phyloP scores from a whole-genome alignment of 2,797 vertebrate species.

The Acrocephalus scirpaceus region DNA sequence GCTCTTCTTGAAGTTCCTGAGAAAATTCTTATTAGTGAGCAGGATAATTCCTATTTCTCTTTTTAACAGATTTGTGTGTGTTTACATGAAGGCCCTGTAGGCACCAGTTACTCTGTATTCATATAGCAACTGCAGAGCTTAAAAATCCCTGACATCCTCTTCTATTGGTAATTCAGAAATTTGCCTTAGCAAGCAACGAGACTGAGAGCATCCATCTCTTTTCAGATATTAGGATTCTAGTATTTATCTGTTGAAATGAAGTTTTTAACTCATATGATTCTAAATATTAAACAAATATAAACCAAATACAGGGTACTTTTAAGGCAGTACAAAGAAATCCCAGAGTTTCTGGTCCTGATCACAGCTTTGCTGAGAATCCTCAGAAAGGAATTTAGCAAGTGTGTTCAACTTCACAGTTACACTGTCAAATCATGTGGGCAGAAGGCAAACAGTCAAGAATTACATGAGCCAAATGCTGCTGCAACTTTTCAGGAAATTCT shows the following conservation, averaged over 20 bases:
- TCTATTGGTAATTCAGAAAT: background rate
- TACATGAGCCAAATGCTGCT: background rate
- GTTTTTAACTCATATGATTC: background rate
- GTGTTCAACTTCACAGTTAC: background rate
- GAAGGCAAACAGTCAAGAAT: conserved; percentile 31
- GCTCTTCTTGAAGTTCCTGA: background rate
- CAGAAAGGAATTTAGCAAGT: background rate
- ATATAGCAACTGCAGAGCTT: background rate
- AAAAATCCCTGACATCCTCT: background rate
- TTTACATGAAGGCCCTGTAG: conserved; percentile 17
- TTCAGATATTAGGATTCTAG: background rate
- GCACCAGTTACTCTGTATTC: conserved; percentile 6
- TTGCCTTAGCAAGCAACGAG: background rate
- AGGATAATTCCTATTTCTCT: conserved; percentile 6
- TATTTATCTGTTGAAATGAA: background rate
- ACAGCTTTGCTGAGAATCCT: background rate
- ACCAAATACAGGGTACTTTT: background rate
- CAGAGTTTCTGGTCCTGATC: background rate
- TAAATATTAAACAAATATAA: background rate
- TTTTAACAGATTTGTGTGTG: conserved; percentile 13
- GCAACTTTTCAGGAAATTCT: background rate
- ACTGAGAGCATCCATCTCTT: background rate
- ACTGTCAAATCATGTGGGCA: background rate
- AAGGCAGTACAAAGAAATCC: background rate
- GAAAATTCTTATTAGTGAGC: background rate